Evolutionary conservation across 1,140 invertebrate genomes (phyloP), one percentile per base, ranked within the genome.

Genomic region (Rhynchophorus ferrugineus): DNA sequence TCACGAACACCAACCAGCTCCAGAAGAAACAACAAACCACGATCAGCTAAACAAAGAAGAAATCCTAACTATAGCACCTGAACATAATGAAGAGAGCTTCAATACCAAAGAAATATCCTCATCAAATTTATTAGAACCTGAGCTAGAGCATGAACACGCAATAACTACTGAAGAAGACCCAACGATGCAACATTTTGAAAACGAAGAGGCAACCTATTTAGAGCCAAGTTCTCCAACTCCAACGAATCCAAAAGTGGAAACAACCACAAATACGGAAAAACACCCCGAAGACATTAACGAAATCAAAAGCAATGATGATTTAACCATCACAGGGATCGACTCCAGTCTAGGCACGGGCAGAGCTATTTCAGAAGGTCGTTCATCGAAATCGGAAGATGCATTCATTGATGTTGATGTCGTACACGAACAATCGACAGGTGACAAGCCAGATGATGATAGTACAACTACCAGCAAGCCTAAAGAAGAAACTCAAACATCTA

Each of bases 181-280:
- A 41, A 20, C 18, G 16, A 33, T 21, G 3, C 44, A 52, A 24
- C 50, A 52, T 14, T 52, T 52, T 45, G 34, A 33, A 8, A 52
- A 39, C 18, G 50, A 52, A 24, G 50, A 52, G 16, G 50, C 50
- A 9, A 52, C 50, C 2, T 52, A 52, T 33, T 45, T 52, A 21
- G 62, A 64, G 48, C 57, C 57, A n/a, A 56, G 49, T 9, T 21
- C 56, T 2, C 57, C 61, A 47, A 51, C 56, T 16, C 57, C 64
- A 61, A 51, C 59, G 5, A 61, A 65, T 57, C 62, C 59, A 9
- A 57, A 45, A 9, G 19, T 59, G 2, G 61, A 68, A 50, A 57
- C 70, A 14, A 59, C 60, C 51, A 29, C 3, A 2, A 1, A 1
- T 7, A 20, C 38, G 16, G 46, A 52, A 22, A 18, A 45, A 20